phyloP scores from a whole-genome alignment of 1,140 invertebrate species.

The Limonius californicus region DNA sequence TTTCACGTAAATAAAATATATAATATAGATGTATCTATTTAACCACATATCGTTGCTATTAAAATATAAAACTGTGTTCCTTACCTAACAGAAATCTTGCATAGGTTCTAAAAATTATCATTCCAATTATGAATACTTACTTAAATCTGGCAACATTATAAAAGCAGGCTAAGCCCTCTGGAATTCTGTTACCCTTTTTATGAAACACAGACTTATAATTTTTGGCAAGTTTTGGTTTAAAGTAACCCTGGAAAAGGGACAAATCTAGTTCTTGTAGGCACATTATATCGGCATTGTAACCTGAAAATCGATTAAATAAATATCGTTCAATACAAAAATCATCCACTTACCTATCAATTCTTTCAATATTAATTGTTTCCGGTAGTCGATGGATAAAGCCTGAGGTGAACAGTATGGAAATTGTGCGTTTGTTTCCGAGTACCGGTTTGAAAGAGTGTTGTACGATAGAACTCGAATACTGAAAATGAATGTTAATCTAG shows the following conservation, averaged over 20 bases:
- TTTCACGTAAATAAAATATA: no score
- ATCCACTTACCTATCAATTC: slow-evolving; percentile 67
- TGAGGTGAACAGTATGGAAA: slow-evolving; percentile 78
- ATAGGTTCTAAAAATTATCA: no score
- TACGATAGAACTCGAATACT: slow-evolving; percentile 83
- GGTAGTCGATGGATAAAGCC: slow-evolving; percentile 77
- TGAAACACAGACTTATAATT: slow-evolving; percentile 53
- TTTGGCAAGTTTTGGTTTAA: slow-evolving; percentile 44
- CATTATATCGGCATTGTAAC: slow-evolving; percentile 85
- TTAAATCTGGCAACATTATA: slow-evolving; percentile 60
- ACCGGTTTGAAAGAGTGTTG: slow-evolving; percentile 84
- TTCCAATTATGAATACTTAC: no score
- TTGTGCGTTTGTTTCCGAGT: slow-evolving; percentile 75
- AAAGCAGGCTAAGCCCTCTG: slow-evolving; percentile 79
- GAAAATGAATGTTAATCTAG: no score
- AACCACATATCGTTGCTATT: no score
- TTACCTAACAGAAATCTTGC: no score
- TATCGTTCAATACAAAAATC: no score
- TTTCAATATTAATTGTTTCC: slow-evolving; percentile 78
- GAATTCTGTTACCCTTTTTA: slow-evolving; percentile 67
- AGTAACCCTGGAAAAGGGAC: slow-evolving; percentile 63
- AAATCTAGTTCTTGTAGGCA: slow-evolving; percentile 90
- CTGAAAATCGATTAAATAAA: slow-evolving; percentile 50
- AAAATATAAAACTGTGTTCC: no score
- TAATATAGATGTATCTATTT: no score